Base-by-base conservation (phyloP, 2,797 vertebrate genomes). In the Clarias laeviceps region DNA sequence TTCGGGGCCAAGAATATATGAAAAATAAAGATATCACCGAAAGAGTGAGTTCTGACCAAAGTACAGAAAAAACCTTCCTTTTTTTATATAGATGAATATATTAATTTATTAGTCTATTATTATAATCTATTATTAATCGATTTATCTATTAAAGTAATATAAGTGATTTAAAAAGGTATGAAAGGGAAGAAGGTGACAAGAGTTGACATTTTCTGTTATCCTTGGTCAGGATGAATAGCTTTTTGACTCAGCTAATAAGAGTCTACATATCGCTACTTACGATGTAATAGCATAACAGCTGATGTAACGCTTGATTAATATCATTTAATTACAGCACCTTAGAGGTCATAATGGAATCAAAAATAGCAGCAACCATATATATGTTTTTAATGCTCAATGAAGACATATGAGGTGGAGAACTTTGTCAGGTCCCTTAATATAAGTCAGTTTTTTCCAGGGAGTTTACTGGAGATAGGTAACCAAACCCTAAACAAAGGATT, bases 391-490 rank as follows among this genome's bases (percentile, higher is more conserved):
- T 17, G 15, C 66, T 59, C 29, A 54, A 18, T 78, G 32, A 37
- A 61, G 5, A 24, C 32, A 37, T 61, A 17, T 37, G 5, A 14
- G 77, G 64, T 32, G 62, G 66, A 84, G 72, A 82, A 84, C 62
- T 11, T 82, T 79, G 68, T 66, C 57, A 27, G 70, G 29, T 62
- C 54, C 80, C 85, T 87, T 88, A 87, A 83, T 68, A 83, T 86
- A 59, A 86, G 84, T 45, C 61, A 84, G 82, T 77, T 89, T 93
- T 88, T 89, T 91, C 92, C 87, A 87, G 86, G 90, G 89, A 89
- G 91, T 91, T 87, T 89, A 89, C 84, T 90, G 90, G 9, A 79
- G 90, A 94, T 88, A 89, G 88, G 94, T 94, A 95, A 95, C 91
- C 80, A 89, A 92, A 95, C 88, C 91, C 92, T 45, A 89, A 90